Conservation (phyloP, 1,140 invertebrate species). For the Drosophila lacteicornis region DNA sequence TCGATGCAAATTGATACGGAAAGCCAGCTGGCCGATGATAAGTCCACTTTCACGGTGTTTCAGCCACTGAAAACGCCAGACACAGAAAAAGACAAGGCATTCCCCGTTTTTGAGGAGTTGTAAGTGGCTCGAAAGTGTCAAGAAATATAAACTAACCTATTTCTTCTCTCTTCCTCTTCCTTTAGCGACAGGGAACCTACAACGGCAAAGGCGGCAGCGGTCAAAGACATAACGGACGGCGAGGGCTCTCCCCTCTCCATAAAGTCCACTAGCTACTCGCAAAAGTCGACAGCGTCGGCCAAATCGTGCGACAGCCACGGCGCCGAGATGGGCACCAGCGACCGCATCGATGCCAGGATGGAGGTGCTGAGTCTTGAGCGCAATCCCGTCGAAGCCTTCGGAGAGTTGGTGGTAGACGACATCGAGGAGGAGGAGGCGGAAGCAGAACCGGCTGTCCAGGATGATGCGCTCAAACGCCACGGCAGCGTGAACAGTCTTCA, state of each 20-base stretch:
- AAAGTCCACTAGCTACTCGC: constrained; percentile 75
- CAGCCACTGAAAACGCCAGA: constrained; percentile 2
- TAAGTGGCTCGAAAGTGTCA: constrained; percentile 22
- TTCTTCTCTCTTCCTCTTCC: not conserved
- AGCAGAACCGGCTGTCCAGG: constrained; percentile 15
- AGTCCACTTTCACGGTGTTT: constrained; percentile 38
- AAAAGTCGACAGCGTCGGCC: constrained; percentile 78
- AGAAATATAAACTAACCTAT: not conserved
- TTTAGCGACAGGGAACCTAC: not conserved
- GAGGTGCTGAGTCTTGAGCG: constrained; percentile 15
- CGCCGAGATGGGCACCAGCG: not conserved
- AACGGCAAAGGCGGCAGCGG: not conserved
- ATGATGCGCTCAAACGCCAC: constrained; percentile 47
- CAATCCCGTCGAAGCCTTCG: constrained; percentile 41
- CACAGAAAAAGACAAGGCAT: constrained; percentile 26
- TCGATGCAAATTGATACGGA: constrained; percentile 62
- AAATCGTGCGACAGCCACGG: constrained; percentile 47
- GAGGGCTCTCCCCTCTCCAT: constrained; percentile 60
- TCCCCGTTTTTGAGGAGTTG: constrained; percentile 23
- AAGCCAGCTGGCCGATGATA: constrained; percentile 28
- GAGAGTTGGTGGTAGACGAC: constrained; percentile 56
- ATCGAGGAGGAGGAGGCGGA: constrained; percentile 33
- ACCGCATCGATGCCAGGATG: not conserved
- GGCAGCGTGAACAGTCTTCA: constrained; percentile 71
- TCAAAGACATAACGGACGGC: constrained; percentile 19